Evolutionary conservation across 2,113 vertebrate species (phyloP).

Genomic region (Kryptolebias marmoratus): DNA sequence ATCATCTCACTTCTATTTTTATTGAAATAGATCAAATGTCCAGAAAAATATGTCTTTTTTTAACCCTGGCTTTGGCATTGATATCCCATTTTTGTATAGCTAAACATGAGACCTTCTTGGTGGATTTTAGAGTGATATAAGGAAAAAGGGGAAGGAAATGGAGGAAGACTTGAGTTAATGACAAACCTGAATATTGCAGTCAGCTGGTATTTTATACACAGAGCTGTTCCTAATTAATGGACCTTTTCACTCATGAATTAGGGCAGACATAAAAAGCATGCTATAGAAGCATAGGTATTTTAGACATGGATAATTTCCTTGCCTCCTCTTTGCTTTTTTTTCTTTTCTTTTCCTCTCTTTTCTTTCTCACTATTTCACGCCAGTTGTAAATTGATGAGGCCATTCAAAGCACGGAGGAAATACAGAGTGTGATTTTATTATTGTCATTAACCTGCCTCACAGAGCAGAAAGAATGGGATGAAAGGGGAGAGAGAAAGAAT

Average conservation of each 20-base stretch:
- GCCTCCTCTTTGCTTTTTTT: not conserved
- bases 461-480: slow-evolving; percentile 71
- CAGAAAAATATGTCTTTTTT: slow-evolving; percentile 36
- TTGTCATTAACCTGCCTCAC: slow-evolving; percentile 81
- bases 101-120: slow-evolving; percentile 11
- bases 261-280: slow-evolving; percentile 76
- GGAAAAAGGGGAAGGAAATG: slow-evolving; percentile 28
- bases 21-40: not conserved
- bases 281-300: slow-evolving; percentile 63
- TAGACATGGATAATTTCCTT: slow-evolving; percentile 78
- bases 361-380: slow-evolving; percentile 73
- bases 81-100: slow-evolving; percentile 21
- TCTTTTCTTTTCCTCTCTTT: slow-evolving; percentile 20
- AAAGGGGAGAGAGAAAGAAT: slow-evolving; percentile 40
- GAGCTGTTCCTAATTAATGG: slow-evolving; percentile 78
- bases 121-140: slow-evolving; percentile 26
- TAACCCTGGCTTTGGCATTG: slow-evolving; percentile 25
- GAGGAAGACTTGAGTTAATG: slow-evolving; percentile 62
- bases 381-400: slow-evolving; percentile 85
- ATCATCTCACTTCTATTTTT: not conserved
- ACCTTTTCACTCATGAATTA: slow-evolving; percentile 67
- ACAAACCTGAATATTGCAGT: slow-evolving; percentile 52
- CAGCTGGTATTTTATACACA: slow-evolving; percentile 83
- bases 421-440: slow-evolving; percentile 96
- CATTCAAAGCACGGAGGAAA: slow-evolving; percentile 82